Percentiles rank a stretch among this genome's conserved stretches.
These are phyloP conservation scores for Verasper variegatus DNA, from an alignment of 2,113 vertebrate genomes.

Conservation along the genomic window DNA sequence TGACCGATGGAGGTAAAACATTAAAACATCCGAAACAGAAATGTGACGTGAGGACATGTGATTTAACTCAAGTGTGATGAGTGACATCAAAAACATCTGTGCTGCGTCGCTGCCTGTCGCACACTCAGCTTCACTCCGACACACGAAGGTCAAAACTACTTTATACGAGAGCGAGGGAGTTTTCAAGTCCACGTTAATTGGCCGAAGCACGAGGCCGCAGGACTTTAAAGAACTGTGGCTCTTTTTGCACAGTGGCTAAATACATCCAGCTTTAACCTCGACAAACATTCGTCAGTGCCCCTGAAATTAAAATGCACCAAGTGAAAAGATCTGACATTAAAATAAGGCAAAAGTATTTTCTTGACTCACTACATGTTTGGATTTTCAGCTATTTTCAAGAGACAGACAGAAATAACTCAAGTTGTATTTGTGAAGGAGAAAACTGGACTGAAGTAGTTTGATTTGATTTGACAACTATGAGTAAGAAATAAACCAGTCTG, in stretches of 20 bases:
- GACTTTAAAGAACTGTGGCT: conserved; percentile 7
- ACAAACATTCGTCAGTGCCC: conserved; percentile 35
- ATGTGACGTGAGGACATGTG: background rate
- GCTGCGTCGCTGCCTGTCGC: conserved; percentile 10
- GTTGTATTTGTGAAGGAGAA: conserved; percentile 10
- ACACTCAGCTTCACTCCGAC: background rate
- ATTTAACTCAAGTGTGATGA: background rate
- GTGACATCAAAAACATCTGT: conserved; percentile 49
- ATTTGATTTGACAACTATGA: background rate
- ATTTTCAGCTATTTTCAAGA: conserved; percentile 49
- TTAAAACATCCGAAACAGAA: conserved; percentile 14
- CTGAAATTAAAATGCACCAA: conserved; percentile 49
- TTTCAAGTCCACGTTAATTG: background rate
- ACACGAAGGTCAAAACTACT: background rate
- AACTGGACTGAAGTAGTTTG: conserved; percentile 6
- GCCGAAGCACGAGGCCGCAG: background rate
- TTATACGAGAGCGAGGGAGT: background rate
- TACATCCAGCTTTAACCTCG: conserved; percentile 10
- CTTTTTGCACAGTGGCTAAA: conserved; percentile 18
- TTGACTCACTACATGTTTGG: conserved; percentile 32
- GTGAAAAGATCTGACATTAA: conserved; percentile 31
- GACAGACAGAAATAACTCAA: conserved; percentile 17
- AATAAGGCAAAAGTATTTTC: conserved; percentile 63
- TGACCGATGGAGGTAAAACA: conserved; percentile 12
- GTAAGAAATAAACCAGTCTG: conserved; percentile 1